phyloP scores from a whole-genome alignment of 2,888 invertebrate species.

The Sericinus montela region DNA sequence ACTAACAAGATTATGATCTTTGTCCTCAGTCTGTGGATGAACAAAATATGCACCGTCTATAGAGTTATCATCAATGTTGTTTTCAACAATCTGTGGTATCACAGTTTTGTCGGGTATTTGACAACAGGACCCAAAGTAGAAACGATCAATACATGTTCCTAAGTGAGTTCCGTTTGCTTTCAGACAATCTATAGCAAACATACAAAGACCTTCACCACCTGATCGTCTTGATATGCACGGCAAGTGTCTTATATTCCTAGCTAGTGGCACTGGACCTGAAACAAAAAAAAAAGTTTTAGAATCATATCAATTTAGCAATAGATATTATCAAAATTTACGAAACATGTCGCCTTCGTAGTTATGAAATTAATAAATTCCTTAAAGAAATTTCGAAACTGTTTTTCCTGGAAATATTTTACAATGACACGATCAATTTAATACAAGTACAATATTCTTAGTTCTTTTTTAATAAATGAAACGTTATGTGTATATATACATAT shows the following conservation, averaged over 20 bases:
- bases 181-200: constrained; percentile 96
- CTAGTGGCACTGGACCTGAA: constrained; percentile 84
- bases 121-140: constrained; percentile 96
- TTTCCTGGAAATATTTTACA: no score
- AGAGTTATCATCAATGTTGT: constrained; percentile 81
- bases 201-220: constrained; percentile 90
- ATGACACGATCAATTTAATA: no score
- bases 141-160: constrained; percentile 95
- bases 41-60: constrained; percentile 74
- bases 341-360: no score
- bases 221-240: constrained; percentile 91
- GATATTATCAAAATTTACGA: no score
- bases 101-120: constrained; percentile 81
- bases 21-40: constrained; percentile 63
- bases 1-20: constrained; percentile 37
- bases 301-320: no score
- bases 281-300: constrained; percentile 32
- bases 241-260: constrained; percentile 92
- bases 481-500: no score
- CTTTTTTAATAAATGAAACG: no score
- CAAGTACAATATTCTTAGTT: no score
- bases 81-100: constrained; percentile 78
- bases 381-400: no score
- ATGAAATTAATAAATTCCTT: no score
- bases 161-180: constrained; percentile 94